Base-by-base conservation (phyloP, 1,140 invertebrate species). In the Sweltsa coloradensis region DNA sequence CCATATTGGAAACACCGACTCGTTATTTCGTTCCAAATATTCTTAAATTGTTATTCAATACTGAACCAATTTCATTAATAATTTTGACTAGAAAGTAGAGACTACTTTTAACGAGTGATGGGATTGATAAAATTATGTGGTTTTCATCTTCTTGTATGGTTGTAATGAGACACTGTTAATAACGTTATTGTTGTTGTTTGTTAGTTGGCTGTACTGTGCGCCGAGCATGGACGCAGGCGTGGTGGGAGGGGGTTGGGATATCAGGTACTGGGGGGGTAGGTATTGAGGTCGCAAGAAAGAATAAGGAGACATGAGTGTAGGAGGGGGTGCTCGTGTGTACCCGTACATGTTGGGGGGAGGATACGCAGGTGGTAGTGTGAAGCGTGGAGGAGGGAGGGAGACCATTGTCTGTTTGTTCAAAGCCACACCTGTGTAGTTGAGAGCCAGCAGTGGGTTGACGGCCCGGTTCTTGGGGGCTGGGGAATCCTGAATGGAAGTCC, bases 141-240 rank as follows among this genome's bases (percentile, higher is more conserved):
- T 88, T 71, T 87, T 87, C 76, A 87, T 82, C 68, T 88, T 87
- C 66, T 88, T 88, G 64, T 84, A 87, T 21, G 84, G 84, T 57
- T 85, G 85, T 60, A 82, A 68, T 51, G 21, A 55, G 31, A 61
- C 62, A 49, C 52, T 59, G 13, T 57, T 55, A 46, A 61, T 60
- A 31, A 63, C 0, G 64, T 57, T 3, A 66, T 59, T 40, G 64
- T 64, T 22, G 53, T 47, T 51, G 16, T 48, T 41, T 41, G n/a
- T n/a, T 47, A 40, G 25, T 18, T 44, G 50, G 23, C 16, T 41
- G 19, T 49, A 13, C 23, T 41, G 34, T 37, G 19, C 43, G 13
- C n/a, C 5, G 14, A 13, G 27, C 11, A 40, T 49, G 25, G 18
- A 49, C 51, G 19, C 50, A 34, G 11, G 61, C 56, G n/a, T 42